Conservation (phyloP, 2,797 vertebrate genomes). For the Sarcoramphus papa region DNA sequence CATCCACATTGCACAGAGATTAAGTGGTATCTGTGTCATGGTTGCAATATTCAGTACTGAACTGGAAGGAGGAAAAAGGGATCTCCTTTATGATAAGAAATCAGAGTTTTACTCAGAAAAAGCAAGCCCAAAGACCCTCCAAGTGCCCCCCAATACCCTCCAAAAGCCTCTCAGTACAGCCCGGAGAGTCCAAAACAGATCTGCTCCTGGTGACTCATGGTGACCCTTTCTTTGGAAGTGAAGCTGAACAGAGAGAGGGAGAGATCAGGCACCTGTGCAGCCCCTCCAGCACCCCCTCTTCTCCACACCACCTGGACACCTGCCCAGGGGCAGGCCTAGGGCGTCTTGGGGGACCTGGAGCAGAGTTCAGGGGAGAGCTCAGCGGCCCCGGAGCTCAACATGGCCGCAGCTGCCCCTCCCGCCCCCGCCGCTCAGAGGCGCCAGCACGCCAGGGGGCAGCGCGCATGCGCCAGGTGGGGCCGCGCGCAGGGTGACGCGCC, state of each 20-base stretch:
- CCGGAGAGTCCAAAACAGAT: background rate
- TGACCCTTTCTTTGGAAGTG: background rate
- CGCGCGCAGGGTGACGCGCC: too few relatives aligned
- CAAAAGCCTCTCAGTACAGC: background rate
- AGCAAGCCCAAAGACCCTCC: too few relatives aligned
- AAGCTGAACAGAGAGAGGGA: too few relatives aligned
- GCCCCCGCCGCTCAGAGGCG: too few relatives aligned
- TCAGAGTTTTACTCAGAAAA: background rate
- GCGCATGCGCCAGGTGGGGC: background rate
- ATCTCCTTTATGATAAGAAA: background rate
- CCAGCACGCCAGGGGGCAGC: too few relatives aligned
- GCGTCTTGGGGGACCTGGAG: background rate
- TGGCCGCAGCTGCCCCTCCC: accelerated
- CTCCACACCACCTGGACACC: background rate
- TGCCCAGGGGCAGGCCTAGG: too few relatives aligned
- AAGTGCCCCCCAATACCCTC: background rate
- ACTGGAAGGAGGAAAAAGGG: background rate
- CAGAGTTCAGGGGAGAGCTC: accelerated
- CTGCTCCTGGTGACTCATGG: background rate
- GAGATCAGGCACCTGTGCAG: background rate
- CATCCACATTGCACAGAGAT: background rate
- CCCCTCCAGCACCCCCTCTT: background rate
- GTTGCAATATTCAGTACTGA: background rate
- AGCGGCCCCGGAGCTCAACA: accelerated
- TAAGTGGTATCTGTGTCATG: background rate